These are phyloP conservation scores for Marmota monax DNA, from an alignment of 2,113 vertebrate genomes.

Conservation along the genomic window DNA sequence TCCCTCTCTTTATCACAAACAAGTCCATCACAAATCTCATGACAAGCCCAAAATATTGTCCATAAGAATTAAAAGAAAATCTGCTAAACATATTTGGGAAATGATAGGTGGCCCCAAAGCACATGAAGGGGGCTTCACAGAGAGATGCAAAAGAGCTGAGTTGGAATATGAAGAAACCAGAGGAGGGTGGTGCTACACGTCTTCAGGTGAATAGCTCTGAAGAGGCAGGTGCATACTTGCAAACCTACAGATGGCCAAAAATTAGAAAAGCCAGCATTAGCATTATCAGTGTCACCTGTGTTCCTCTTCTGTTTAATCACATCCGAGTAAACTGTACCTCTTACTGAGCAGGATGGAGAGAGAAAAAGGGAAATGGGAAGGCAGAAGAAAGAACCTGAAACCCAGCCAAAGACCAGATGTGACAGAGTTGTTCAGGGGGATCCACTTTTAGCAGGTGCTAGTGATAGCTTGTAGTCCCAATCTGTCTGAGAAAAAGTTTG, in stretches of 20 bases:
- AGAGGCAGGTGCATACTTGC: background rate
- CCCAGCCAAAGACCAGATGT: background rate
- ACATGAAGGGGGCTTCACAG: background rate
- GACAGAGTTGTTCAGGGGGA: background rate
- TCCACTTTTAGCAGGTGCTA: background rate
- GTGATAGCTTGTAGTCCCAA: background rate
- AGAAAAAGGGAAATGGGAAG: background rate
- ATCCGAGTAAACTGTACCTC: background rate
- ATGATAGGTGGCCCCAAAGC: background rate
- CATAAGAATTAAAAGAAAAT: background rate
- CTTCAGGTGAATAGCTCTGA: background rate
- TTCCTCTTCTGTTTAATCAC: background rate
- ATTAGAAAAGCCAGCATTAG: background rate
- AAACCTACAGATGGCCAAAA: background rate
- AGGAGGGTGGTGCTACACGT: background rate
- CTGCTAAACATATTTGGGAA: background rate
- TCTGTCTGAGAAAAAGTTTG: background rate
- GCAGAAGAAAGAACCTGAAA: background rate
- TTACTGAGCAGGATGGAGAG: background rate
- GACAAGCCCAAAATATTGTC: background rate
- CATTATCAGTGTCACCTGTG: background rate
- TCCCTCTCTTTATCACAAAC: background rate
- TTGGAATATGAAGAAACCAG: background rate
- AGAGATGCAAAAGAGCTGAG: slow-evolving; percentile 48
- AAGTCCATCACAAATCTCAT: background rate